Conservation (phyloP, 1,140 invertebrate genomes). For the Latrodectus geometricus region DNA sequence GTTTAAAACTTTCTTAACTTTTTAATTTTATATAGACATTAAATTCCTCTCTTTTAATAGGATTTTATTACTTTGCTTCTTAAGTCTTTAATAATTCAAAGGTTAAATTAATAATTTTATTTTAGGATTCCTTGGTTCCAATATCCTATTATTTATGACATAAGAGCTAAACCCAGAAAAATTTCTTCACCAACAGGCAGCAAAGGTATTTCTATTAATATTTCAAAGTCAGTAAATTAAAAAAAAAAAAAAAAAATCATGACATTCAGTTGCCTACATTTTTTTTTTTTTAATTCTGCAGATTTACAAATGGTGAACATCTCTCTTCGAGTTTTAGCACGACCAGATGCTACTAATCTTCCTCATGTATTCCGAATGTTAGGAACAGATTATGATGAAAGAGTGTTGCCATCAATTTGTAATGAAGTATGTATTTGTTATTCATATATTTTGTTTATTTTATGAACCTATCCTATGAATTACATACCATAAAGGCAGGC, state of each 20-base stretch:
- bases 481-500: too few species aligned
- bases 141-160: constrained; percentile 99
- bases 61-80: too few species aligned
- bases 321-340: constrained; percentile 92
- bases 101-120: not conserved
- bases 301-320: constrained; percentile 99
- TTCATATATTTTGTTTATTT: not conserved
- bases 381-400: constrained; percentile 76
- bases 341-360: constrained; percentile 85
- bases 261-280: too few species aligned
- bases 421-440: constrained; percentile 83
- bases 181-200: constrained; percentile 92
- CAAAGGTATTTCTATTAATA: constrained; percentile 31
- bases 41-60: too few species aligned
- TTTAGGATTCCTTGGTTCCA: constrained; percentile 96
- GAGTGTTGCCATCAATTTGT: constrained; percentile 93
- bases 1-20: too few species aligned
- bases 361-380: constrained; percentile 90
- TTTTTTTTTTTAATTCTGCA: constrained; percentile 49
- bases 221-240: not conserved
- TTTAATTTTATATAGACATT: too few species aligned
- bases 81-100: too few species aligned
- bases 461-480: too few species aligned
- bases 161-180: constrained; percentile 93
- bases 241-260: not conserved